Base-by-base conservation (phyloP, 2,113 vertebrate species). In the Emydura subglobosa region DNA sequence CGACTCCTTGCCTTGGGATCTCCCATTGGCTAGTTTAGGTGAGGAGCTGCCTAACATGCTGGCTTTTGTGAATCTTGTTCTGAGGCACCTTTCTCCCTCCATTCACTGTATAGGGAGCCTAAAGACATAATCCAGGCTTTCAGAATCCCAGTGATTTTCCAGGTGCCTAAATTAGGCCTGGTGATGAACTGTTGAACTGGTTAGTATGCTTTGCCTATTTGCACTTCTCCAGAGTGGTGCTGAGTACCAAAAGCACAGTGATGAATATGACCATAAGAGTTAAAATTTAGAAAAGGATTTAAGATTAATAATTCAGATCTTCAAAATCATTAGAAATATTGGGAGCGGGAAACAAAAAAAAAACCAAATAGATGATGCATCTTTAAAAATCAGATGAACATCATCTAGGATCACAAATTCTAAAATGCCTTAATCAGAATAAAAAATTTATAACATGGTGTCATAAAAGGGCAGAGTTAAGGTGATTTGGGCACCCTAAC, bases 351-450 rank as follows among this genome's bases (percentile, higher is more conserved):
- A 82, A 47, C 4, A 65, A 53, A 50, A 2, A 25, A 39, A 50
- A 2, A 25, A 72, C 34, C 0, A 47, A 68, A 49, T 39, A 31
- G 0, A 1, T 2, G 88, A 82, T 6, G 74, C 0, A 5, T 4
- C 8, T 91, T 51, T 47, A 82, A 88, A 27, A 55, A 83, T 3
- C 2, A 4, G 1, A 72, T 16, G n/a, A 85, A 89, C 85, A 5
- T 1, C 14, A 68, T 85, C 57, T 85, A 17, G 21, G 25, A 85
- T 92, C 85, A 87, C 65, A 92, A 85, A 78, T 16, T 12, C 2
- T 50, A 79, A 76, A 91, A 85, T 24, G 68, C 6, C 12, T 50
- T 16, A 22, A 22, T 79, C 7, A 79, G 47, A 89, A 90, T 51
- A 21, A 82, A 2, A 19, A 31, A 12, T 51, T 68, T 86, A 86